Evolutionary conservation across 2,113 vertebrate genomes (phyloP), one percentile per base, ranked within the genome.

Genomic region (Orycteropus afer): DNA sequence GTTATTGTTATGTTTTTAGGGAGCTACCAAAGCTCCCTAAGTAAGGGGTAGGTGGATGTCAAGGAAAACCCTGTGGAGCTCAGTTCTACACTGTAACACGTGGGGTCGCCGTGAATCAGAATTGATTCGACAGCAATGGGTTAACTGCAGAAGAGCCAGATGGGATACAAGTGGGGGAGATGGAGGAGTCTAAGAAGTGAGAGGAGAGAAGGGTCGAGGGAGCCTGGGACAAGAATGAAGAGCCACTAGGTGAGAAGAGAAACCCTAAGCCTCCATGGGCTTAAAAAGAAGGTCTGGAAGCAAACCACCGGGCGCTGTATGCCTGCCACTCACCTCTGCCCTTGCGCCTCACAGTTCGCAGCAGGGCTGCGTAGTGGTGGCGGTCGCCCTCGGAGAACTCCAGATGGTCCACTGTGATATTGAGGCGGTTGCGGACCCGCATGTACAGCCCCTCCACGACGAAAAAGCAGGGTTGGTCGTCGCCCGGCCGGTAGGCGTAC

Each of bases 401-500:
- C 0, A 98, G 49, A 78, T 99, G 98, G 23, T 84, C 18, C 1
- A 99, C 97, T 0, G 98, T 99, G 63, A 99, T 97, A 98, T 99
- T 99, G 95, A 95, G 47, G 55, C 87, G 95, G 11, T 98, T 82
- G 8, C 95, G 95, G 89, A 98, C 71, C 73, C 99, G 98, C 5
- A 98, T 13, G 97, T 98, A 99, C 14, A 99, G 81, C 0, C 99
- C 99, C 94, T 99, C 99, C 42, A 98, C 96, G 0, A 99, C 97
- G 29, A 99, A 99, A 96, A 98, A 99, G 45, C 98, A 99, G 0
- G 98, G 98, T 4, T 99, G 98, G 65, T 99, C 99, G 78, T 95
- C 53, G 57, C 98, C 98, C 0, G 96, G 96, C 69, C 18, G 95
- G 80, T 99, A 99, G 47, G 92, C 98, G 91, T 99, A 99, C 5